These are phyloP conservation scores for Drosophila sucinea DNA, from an alignment of 1,140 invertebrate species.

Conservation along the genomic window DNA sequence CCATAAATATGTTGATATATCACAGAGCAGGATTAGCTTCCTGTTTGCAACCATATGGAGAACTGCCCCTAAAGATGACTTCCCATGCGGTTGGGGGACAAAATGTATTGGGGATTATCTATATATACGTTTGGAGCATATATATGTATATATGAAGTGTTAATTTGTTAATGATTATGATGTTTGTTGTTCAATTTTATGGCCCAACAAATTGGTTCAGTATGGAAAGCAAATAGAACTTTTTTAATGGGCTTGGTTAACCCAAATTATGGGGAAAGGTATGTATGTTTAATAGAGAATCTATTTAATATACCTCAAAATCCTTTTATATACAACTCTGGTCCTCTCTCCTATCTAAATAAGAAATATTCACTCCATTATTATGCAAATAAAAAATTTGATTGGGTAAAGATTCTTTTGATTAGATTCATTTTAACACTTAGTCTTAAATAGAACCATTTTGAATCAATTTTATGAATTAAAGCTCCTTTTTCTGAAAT, in stretches of 20 bases:
- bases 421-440: no score
- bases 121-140: conserved; percentile 45
- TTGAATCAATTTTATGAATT: no score
- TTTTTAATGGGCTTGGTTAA: neutral
- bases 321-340: no score
- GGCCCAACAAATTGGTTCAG: conserved; percentile 53
- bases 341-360: no score
- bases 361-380: no score
- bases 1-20: conserved; percentile 82
- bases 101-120: conserved; percentile 36
- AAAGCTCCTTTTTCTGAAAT: no score
- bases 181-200: conserved; percentile 59
- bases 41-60: conserved; percentile 77
- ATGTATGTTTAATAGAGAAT: no score
- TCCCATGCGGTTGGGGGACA: neutral
- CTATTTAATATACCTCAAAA: no score
- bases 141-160: conserved; percentile 70
- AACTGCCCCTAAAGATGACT: conserved; percentile 6
- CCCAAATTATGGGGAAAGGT: no score
- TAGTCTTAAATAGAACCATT: no score
- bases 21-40: conserved; percentile 80
- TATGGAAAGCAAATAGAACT: neutral
- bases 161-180: conserved; percentile 72
- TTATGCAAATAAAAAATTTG: no score
- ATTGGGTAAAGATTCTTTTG: no score